A percentile compares a stretch with the other conserved stretches of the same genome.
These are phyloP conservation scores for Eulimnadia texana DNA, from an alignment of 1,140 invertebrate genomes.

Conservation along the genomic window DNA sequence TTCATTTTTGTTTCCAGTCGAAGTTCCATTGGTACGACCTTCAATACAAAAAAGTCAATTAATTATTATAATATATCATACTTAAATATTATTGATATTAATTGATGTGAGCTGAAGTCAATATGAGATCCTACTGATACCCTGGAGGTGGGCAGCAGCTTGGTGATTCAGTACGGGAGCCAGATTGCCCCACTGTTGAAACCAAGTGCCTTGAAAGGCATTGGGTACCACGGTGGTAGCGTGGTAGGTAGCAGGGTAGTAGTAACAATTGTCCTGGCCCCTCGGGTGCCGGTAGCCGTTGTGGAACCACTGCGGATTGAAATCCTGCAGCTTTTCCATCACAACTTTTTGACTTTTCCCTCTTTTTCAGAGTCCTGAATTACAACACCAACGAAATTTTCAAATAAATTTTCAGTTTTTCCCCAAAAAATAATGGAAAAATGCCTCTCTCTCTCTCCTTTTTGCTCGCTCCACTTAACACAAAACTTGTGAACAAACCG, in stretches of 20 bases:
- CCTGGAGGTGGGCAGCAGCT: background rate
- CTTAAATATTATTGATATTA: too few species aligned
- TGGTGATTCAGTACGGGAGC: background rate
- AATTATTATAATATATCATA: too few species aligned
- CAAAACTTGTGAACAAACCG: too few species aligned
- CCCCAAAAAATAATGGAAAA: too few species aligned
- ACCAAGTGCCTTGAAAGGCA: background rate
- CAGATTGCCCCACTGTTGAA: background rate
- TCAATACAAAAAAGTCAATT: background rate
- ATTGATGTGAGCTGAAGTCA: too few species aligned
- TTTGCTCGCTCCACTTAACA: too few species aligned
- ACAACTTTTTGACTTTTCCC: too few species aligned
- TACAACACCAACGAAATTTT: too few species aligned
- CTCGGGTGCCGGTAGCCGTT: background rate
- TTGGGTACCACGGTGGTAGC: background rate
- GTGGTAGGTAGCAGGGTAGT: background rate
- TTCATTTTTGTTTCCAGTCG: background rate
- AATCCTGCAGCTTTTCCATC: background rate
- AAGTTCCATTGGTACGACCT: background rate
- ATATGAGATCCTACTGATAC: background rate
- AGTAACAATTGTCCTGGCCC: background rate
- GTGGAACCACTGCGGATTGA: background rate
- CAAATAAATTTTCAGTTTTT: too few species aligned
- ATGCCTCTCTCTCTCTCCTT: too few species aligned
- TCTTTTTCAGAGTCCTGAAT: too few species aligned